These are phyloP conservation scores for Synanthedon myopaeformis DNA, from an alignment of 2,888 invertebrate species.

Conservation along the genomic window DNA sequence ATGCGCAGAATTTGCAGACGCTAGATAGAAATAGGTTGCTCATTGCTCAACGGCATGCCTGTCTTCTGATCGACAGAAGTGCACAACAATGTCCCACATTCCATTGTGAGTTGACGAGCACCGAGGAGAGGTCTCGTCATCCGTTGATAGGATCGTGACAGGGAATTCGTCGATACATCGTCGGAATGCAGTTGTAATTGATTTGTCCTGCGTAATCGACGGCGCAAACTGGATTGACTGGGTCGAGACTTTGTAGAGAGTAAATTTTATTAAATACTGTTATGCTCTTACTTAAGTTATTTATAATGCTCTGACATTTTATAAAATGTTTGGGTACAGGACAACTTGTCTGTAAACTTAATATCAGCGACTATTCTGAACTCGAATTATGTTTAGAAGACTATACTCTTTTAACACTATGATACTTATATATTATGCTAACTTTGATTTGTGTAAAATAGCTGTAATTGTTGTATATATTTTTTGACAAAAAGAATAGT, in stretches of 20 bases:
- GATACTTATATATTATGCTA: too few species aligned
- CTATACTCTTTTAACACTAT: too few species aligned
- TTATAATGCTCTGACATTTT: too few species aligned
- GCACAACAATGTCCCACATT: slow-evolving; percentile 37
- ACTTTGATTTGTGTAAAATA: too few species aligned
- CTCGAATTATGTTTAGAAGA: too few species aligned
- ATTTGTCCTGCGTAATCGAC: slow-evolving; percentile 67
- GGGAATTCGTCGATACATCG: slow-evolving; percentile 61
- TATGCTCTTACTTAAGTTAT: too few species aligned
- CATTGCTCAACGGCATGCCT: slow-evolving; percentile 43
- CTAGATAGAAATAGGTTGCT: slow-evolving; percentile 56
- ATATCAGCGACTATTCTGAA: too few species aligned
- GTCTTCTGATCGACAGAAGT: slow-evolving; percentile 27
- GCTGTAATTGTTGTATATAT: too few species aligned
- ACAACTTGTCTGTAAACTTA: too few species aligned
- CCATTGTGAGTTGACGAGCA: slow-evolving; percentile 31
- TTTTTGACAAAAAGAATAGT: too few species aligned
- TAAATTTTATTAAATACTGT: too few species aligned
- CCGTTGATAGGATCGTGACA: slow-evolving; percentile 59
- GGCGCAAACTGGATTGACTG: slow-evolving; percentile 50
- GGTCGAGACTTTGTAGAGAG: slow-evolving; percentile 20
- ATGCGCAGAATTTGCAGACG: slow-evolving; percentile 51
- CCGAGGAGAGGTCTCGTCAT: slow-evolving; percentile 50
- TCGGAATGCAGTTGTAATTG: slow-evolving; percentile 64
- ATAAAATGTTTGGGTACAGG: too few species aligned